A percentile compares a stretch with the other conserved stretches of the same genome.
Evolutionary conservation across 23 tunicate species (phyloP).

Genomic region (Pegea sp.): DNA sequence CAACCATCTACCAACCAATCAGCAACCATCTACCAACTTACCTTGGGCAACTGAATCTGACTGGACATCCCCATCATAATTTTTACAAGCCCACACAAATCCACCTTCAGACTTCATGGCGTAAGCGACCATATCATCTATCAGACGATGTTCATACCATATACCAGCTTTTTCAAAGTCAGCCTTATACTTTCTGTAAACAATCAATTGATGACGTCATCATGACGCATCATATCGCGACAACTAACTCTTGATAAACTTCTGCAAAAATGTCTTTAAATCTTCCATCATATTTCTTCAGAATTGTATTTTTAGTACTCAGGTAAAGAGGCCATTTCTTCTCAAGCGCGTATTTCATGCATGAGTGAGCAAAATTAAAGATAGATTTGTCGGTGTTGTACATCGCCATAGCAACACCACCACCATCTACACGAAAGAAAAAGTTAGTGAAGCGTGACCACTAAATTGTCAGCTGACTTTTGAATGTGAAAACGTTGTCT

Average conservation of each 20-base stretch:
- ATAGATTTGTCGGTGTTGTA: slow-evolving; percentile 92
- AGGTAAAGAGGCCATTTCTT: slow-evolving; percentile 83
- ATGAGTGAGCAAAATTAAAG: slow-evolving; percentile 78
- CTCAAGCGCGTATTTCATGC: slow-evolving; percentile 54
- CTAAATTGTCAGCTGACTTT: slow-evolving; percentile 19
- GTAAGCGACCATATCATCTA: slow-evolving; percentile 92
- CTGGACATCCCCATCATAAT: slow-evolving; percentile 93
- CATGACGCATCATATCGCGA: background rate
- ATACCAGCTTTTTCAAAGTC: slow-evolving; percentile 35
- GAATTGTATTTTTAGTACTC: slow-evolving; percentile 81
- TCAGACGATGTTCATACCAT: slow-evolving; percentile 93
- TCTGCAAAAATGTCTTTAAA: slow-evolving; percentile 85
- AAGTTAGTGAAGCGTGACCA: background rate
- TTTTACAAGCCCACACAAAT: slow-evolving; percentile 96
- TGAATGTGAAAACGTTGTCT: slow-evolving; percentile 43
- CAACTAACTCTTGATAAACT: slow-evolving; percentile 53
- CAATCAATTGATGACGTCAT: background rate
- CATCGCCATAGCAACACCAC: slow-evolving; percentile 98
- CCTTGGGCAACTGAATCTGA: slow-evolving; percentile 96
- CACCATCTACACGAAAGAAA: slow-evolving; percentile 21
- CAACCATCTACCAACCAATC: background rate
- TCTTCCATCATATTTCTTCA: slow-evolving; percentile 91
- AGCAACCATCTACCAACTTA: background rate
- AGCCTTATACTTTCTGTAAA: slow-evolving; percentile 25
- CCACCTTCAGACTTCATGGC: slow-evolving; percentile 96